phyloP scores from a whole-genome alignment of 1,140 invertebrate species.

The Tetragonula clypearis region DNA sequence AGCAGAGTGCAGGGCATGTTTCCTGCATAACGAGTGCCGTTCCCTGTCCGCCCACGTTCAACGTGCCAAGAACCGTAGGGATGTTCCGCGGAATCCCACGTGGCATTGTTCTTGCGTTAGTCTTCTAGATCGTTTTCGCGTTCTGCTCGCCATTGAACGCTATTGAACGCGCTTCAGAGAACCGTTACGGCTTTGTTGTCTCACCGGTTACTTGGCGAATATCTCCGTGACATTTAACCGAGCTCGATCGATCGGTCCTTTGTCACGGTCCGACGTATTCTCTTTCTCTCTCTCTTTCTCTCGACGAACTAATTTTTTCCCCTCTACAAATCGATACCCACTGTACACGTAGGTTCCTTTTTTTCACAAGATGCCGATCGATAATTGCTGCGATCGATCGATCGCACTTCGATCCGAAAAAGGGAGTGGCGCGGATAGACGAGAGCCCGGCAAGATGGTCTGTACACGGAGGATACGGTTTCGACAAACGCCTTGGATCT shows the following conservation, averaged over 20 bases:
- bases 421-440: conserved; percentile 5
- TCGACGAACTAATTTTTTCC: neutral
- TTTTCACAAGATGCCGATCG: conserved; percentile 6
- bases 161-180: conserved; percentile 8
- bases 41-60: conserved; percentile 59
- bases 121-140: conserved; percentile 29
- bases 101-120: conserved; percentile 38
- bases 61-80: conserved; percentile 24
- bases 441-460: neutral
- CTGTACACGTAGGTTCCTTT: neutral
- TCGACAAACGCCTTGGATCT: conserved; percentile 63
- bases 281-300: no score
- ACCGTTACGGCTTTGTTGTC: conserved; percentile 44
- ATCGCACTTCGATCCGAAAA: conserved; percentile 47
- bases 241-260: conserved; percentile 21
- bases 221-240: conserved; percentile 23
- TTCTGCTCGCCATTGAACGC: neutral
- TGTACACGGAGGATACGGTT: conserved; percentile 31
- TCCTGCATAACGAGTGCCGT: conserved; percentile 55
- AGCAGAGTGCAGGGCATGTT: conserved; percentile 39
- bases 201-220: neutral
- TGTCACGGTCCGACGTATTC: neutral
- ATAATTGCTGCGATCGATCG: conserved; percentile 60
- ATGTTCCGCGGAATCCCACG: conserved; percentile 46
- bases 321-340: neutral